phyloP scores from a whole-genome alignment of 2,113 vertebrate species.

The Alaudala cheleensis region DNA sequence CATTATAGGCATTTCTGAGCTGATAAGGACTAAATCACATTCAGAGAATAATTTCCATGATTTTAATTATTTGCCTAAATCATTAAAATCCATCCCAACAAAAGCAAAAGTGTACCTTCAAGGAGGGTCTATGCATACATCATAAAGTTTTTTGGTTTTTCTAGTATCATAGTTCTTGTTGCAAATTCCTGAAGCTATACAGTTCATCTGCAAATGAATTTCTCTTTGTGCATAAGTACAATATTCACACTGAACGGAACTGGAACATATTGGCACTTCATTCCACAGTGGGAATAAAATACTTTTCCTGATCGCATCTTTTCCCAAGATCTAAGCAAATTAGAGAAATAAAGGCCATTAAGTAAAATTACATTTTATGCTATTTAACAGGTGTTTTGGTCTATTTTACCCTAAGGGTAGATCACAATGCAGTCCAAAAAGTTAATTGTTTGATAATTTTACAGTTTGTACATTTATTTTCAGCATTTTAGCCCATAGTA shows the following conservation, averaged over 20 bases:
- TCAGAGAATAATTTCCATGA: background rate
- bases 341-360: conserved; percentile 36
- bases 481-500: background rate
- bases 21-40: background rate
- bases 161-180: background rate
- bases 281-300: conserved; percentile 45
- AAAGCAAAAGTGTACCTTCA: background rate
- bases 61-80: background rate
- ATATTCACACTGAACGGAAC: background rate
- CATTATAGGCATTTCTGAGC: background rate
- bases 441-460: conserved; percentile 58
- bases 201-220: conserved; percentile 21
- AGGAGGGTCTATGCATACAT: background rate
- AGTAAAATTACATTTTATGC: conserved; percentile 60
- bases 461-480: conserved; percentile 44
- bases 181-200: background rate
- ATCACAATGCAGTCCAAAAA: conserved; percentile 44
- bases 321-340: conserved; percentile 45
- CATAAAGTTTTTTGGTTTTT: background rate
- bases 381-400: conserved; percentile 68
- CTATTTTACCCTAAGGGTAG: conserved; percentile 46
- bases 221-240: background rate
- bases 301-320: conserved; percentile 28
- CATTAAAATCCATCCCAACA: background rate
- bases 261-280: conserved; percentile 52